Evolutionary conservation across 2,113 vertebrate genomes (phyloP).

Genomic region (Mus spicilegus): DNA sequence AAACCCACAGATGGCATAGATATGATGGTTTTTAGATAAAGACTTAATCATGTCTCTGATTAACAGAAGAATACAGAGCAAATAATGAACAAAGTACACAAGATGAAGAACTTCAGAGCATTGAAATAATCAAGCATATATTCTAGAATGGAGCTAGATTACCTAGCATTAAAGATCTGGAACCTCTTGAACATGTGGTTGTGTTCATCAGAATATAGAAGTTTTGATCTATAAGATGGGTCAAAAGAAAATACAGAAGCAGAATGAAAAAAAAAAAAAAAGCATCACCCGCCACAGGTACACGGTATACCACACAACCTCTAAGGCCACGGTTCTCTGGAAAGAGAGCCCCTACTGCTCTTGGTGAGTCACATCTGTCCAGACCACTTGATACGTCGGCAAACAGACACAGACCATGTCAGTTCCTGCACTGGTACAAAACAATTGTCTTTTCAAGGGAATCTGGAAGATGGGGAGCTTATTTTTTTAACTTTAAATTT

Average conservation of each 20-base stretch:
- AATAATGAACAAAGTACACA: not conserved
- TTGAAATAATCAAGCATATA: not conserved
- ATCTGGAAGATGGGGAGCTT: not conserved
- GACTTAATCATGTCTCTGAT: not conserved
- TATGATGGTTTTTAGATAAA: not conserved
- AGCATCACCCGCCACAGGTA: not conserved
- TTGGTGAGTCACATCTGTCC: not conserved
- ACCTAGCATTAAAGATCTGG: not conserved
- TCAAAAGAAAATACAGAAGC: not conserved
- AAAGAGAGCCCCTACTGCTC: not conserved
- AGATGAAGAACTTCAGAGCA: not conserved
- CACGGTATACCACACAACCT: not conserved
- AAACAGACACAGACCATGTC: not conserved
- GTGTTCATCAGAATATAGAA: not conserved
- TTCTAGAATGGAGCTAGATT: not conserved
- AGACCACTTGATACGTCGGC: not conserved
- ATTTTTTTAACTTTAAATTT: constrained; percentile 19
- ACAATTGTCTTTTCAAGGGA: constrained; percentile 1
- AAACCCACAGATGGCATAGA: not conserved
- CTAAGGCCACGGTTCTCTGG: not conserved
- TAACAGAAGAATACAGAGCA: not conserved
- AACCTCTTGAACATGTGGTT: not conserved
- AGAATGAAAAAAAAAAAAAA: not conserved
- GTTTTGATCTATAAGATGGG: not conserved
- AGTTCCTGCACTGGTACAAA: constrained; percentile 27